Percentiles rank a stretch among this genome's conserved stretches.
Conservation (phyloP, 2,113 vertebrate genomes). For the Myiagra hebetior region DNA sequence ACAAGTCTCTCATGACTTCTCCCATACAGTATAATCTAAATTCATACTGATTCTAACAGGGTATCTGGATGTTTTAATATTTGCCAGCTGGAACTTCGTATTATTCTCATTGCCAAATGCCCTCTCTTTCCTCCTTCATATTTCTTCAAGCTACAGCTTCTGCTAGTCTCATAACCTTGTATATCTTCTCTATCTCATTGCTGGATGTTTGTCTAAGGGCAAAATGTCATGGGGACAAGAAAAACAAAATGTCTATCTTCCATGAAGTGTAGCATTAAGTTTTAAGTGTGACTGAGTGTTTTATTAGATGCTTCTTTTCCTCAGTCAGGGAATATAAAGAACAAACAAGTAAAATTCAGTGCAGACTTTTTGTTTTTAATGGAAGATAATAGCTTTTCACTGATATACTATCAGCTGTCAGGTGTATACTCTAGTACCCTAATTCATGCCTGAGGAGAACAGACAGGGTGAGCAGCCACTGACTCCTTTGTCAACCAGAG, state of each 20-base stretch:
- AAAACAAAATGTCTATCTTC: neutral
- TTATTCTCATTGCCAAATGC: neutral
- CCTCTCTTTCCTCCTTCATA: neutral
- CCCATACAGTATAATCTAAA: neutral
- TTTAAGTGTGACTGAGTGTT: neutral
- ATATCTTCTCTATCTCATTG: neutral
- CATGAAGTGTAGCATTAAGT: neutral
- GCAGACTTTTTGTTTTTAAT: neutral
- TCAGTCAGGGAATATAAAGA: neutral
- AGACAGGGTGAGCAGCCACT: neutral
- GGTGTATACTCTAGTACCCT: neutral
- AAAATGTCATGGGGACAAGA: neutral
- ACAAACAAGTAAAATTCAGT: neutral
- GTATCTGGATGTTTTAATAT: neutral
- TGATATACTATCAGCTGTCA: neutral
- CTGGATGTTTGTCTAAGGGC: neutral
- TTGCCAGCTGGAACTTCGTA: constrained; percentile 22
- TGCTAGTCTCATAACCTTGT: neutral
- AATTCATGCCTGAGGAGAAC: neutral
- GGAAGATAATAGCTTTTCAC: neutral
- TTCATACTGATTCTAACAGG: neutral
- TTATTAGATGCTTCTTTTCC: neutral
- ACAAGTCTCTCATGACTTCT: neutral
- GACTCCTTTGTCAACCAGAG: neutral
- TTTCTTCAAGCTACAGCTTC: constrained; percentile 8